A percentile compares a stretch with the other conserved stretches of the same genome.
phyloP scores from a whole-genome alignment of 1,140 invertebrate species.

The Nebria ingens region DNA sequence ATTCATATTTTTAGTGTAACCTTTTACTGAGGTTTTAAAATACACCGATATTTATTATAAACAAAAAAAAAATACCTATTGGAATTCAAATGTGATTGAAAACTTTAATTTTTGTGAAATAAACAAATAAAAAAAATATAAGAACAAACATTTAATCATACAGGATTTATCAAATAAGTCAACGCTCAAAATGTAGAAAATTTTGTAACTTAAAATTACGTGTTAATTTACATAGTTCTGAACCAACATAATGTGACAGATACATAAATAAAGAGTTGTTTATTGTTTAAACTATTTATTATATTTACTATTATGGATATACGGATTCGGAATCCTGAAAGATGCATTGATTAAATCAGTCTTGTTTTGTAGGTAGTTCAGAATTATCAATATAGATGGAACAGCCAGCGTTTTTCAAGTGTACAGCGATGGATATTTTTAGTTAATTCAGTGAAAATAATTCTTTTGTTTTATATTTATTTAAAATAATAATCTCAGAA shows the following conservation, averaged over 20 bases:
- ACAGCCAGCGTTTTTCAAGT: too few relatives aligned
- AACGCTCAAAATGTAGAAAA: neutral
- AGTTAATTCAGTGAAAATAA: too few relatives aligned
- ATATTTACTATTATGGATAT: too few relatives aligned
- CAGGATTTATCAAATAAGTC: slow-evolving; percentile 1
- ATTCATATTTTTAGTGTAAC: neutral
- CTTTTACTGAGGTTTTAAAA: neutral
- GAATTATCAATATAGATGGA: too few relatives aligned
- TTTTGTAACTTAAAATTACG: neutral
- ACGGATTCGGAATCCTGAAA: too few relatives aligned
- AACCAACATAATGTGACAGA: slow-evolving; percentile 4
- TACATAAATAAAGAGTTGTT: slow-evolving; percentile 4
- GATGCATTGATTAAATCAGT: too few relatives aligned
- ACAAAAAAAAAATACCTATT: neutral
- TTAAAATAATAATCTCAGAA: too few relatives aligned
- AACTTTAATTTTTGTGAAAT: neutral
- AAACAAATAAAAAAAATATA: neutral
- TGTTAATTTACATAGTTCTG: neutral
- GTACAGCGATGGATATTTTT: too few relatives aligned
- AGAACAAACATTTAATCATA: neutral
- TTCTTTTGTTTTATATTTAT: too few relatives aligned
- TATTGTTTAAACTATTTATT: slow-evolving; percentile 9
- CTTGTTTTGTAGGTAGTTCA: too few relatives aligned
- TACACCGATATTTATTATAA: slow-evolving; percentile 2
- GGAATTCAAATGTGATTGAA: neutral